A percentile compares a stretch with the other conserved stretches of the same genome.
phyloP scores from a whole-genome alignment of 2,797 vertebrate genomes.

The Merluccius polli region DNA sequence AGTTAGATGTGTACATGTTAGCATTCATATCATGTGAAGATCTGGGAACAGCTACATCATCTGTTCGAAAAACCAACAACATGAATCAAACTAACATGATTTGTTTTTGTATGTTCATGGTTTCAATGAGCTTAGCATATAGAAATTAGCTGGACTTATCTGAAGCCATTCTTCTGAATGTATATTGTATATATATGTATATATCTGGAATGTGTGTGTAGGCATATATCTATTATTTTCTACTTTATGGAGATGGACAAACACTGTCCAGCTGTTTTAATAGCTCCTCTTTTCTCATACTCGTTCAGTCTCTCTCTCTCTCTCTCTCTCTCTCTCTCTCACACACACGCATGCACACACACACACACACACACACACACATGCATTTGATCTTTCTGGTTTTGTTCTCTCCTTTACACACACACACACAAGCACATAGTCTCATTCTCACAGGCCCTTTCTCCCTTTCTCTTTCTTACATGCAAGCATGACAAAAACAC shows the following conservation, averaged over 20 bases:
- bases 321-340: too few species aligned
- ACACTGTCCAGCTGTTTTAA: neutral
- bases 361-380: neutral
- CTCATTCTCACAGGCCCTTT: too few species aligned
- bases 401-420: too few species aligned
- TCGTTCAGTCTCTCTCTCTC: neutral
- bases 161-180: neutral
- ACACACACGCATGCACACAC: neutral
- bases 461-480: neutral
- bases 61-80: neutral
- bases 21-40: neutral
- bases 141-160: neutral
- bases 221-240: neutral
- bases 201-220: neutral
- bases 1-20: neutral
- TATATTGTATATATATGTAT: neutral
- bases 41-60: neutral
- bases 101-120: neutral
- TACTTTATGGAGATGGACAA: neutral
- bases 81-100: neutral
- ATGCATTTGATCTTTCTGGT: neutral
- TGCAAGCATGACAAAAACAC: neutral
- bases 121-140: too few species aligned
- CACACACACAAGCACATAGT: neutral
- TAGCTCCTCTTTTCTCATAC: neutral